Percentiles rank a stretch among this genome's conserved stretches.
Conservation (phyloP, 2,113 vertebrate species). For the Chamaetylas fuelleborni region DNA sequence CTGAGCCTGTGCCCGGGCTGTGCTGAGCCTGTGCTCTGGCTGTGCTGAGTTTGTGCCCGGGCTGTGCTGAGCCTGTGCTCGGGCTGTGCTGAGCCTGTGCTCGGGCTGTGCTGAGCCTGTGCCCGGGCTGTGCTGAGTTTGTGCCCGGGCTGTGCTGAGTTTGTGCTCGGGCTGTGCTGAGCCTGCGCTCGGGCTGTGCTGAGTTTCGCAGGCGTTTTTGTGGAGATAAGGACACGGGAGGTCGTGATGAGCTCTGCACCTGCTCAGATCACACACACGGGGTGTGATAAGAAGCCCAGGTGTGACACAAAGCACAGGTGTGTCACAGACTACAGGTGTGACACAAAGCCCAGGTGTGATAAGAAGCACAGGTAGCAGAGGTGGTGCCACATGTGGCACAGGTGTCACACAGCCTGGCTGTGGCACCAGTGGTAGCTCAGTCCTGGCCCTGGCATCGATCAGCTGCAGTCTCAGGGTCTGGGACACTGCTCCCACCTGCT, state of each 20-base stretch:
- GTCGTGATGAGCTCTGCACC: background rate
- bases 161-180: no score
- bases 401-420: background rate
- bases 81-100: no score
- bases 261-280: accelerated
- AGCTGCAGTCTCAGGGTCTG: background rate
- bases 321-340: no score
- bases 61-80: no score
- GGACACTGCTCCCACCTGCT: background rate
- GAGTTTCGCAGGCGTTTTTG: background rate
- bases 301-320: no score
- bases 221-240: background rate
- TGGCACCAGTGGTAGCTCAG: background rate
- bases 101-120: no score
- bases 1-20: accelerated
- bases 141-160: no score
- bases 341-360: background rate
- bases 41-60: no score
- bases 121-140: no score
- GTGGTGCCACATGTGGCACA: background rate
- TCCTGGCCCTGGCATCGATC: background rate
- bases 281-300: background rate
- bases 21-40: no score
- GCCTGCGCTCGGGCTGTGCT: background rate
- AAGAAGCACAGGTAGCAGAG: background rate